Evolutionary conservation across 2,888 invertebrate genomes (phyloP).

Genomic region (Meandrusa payeni): DNA sequence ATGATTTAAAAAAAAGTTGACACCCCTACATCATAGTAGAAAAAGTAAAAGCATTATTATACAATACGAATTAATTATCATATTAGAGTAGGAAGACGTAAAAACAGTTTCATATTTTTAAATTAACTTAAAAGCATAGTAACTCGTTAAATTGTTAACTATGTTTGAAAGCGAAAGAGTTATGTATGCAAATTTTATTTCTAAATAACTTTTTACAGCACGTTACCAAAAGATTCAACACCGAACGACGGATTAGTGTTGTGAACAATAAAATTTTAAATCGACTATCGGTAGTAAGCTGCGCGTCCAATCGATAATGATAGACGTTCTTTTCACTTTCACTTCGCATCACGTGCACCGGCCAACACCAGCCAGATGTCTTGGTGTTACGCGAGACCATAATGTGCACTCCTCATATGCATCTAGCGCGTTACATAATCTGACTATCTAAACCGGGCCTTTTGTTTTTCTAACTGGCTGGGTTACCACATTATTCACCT

Average conservation of each 20-base stretch:
- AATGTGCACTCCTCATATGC: conserved; percentile 18
- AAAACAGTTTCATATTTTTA: too few relatives aligned
- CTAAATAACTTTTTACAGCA: background rate
- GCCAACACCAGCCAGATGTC: conserved; percentile 3
- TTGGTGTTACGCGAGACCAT: conserved; percentile 16
- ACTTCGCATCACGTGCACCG: conserved; percentile 29
- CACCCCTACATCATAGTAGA: too few relatives aligned
- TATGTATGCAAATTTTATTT: too few relatives aligned
- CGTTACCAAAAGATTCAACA: conserved; percentile 5
- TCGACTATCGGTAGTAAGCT: conserved; percentile 12
- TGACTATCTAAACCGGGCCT: conserved; percentile 11
- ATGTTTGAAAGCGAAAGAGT: conserved; percentile 17
- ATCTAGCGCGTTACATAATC: conserved; percentile 20
- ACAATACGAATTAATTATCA: too few relatives aligned
- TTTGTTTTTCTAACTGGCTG: conserved; percentile 12
- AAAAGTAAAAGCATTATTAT: too few relatives aligned
- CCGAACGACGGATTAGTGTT: conserved; percentile 3
- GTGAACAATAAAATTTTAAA: conserved; percentile 12
- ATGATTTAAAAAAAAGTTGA: too few relatives aligned
- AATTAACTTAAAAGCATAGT: too few relatives aligned
- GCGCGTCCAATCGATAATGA: conserved; percentile 17
- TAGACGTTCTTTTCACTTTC: conserved; percentile 29
- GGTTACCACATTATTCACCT: conserved; percentile 1
- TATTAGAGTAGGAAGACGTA: too few relatives aligned
- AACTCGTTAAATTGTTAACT: too few relatives aligned